Conservation (phyloP, 92 coral and sea anemone genomes). For the Meandrina meandrites region DNA sequence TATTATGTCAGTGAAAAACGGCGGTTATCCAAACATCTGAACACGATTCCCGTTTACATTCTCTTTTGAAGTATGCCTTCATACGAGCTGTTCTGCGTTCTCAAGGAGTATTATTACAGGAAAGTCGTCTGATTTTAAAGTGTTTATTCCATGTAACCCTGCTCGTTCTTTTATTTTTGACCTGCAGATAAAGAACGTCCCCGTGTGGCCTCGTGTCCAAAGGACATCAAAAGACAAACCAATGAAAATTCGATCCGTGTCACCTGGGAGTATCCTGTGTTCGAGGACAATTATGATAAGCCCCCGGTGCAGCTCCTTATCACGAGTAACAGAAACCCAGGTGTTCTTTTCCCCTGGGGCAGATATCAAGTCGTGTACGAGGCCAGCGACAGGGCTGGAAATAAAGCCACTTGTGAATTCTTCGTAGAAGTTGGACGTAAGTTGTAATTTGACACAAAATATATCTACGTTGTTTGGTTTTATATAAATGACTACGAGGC, state of each 20-base stretch:
- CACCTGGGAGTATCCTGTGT: constrained; percentile 79
- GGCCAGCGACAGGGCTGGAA: constrained; percentile 81
- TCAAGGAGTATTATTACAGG: too few relatives aligned
- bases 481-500: too few relatives aligned
- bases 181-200: constrained; percentile 86
- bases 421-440: constrained; percentile 88
- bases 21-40: too few relatives aligned
- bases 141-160: too few relatives aligned
- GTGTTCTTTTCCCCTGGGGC: constrained; percentile 80
- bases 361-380: constrained; percentile 65
- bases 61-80: too few relatives aligned
- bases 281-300: constrained; percentile 84
- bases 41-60: too few relatives aligned
- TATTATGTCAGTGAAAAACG: too few relatives aligned
- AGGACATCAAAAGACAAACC: constrained; percentile 61
- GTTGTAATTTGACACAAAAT: constrained; percentile 9
- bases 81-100: too few relatives aligned
- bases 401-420: constrained; percentile 88
- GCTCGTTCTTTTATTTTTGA: neutral
- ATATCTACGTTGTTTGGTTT: too few relatives aligned
- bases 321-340: constrained; percentile 77
- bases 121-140: too few relatives aligned
- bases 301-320: constrained; percentile 70
- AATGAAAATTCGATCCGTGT: constrained; percentile 66
- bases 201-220: constrained; percentile 76